Base-by-base conservation (phyloP, 2,113 vertebrate genomes). In the Elanoides forficatus region DNA sequence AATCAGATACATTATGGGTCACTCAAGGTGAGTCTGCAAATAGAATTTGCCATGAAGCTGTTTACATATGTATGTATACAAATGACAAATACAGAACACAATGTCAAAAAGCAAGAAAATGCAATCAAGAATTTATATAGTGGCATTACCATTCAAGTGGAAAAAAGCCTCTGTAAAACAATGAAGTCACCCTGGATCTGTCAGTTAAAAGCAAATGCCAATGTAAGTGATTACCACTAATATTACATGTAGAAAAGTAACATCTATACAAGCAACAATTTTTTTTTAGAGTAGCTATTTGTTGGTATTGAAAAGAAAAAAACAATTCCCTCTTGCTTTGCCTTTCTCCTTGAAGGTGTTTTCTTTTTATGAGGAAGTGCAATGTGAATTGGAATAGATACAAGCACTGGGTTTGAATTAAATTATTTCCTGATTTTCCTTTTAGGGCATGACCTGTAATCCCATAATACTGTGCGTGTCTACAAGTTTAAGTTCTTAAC, bases 61-160 rank as follows among this genome's bases (percentile, higher is more conserved):
- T 96, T 97, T 94, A 80, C 52, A 75, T 98, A 95, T 95, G 83
- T 94, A 86, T 96, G 65, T 78, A 92, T 83, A 97, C 65, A 92
- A 94, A 94, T 95, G 75, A 68, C 76, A 98, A 97, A 97, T 71
- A 74, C 38, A 86, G 59, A 92, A 85, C 34, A 56, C 30, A 86
- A 55, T 96, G 74, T 86, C 82, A 93, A 72, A 97, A 96, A 94
- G 34, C 58, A 94, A 86, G 80, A 87, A 97, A 98, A 95, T 90
- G 78, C 65, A 96, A 97, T 97, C 81, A 97, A 93, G 65, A 95
- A 95, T 96, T 97, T 95, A 79, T 92, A 86, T 30, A 91, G 73
- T 63, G 42, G 36, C 36, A 88, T 98, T 96, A 85, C 42, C 13
- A 88, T 74, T 96, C 65, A 95, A 95, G 86, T 90, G 86, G 87